phyloP scores from a whole-genome alignment of 2,113 vertebrate species.

The Solea senegalensis region DNA sequence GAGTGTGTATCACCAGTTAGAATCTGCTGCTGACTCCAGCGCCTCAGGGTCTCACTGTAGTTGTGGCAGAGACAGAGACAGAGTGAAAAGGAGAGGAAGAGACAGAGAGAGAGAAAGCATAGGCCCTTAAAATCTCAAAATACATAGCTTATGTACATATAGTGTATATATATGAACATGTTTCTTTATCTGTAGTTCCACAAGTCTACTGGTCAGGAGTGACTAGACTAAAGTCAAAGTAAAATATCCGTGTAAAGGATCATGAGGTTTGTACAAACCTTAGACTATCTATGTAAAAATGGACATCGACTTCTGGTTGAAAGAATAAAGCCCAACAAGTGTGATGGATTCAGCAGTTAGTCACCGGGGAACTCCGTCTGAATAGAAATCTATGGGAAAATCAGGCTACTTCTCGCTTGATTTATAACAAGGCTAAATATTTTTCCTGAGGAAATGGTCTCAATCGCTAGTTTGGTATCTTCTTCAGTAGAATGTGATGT shows the following conservation, averaged over 20 bases:
- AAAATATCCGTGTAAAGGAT: neutral
- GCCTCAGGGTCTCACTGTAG: conserved; percentile 57
- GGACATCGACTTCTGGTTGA: too few relatives aligned
- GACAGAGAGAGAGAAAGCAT: conserved; percentile 24
- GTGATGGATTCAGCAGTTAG: too few relatives aligned
- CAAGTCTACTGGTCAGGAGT: conserved; percentile 39
- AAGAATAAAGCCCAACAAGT: too few relatives aligned
- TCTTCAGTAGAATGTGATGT: too few relatives aligned
- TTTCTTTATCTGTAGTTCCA: conserved; percentile 16
- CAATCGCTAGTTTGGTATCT: too few relatives aligned
- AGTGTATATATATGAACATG: neutral
- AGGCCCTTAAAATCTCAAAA: conserved; percentile 22
- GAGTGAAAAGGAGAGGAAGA: neutral
- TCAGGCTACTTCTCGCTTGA: too few relatives aligned
- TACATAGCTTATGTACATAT: conserved; percentile 11
- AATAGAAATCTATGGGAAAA: too few relatives aligned
- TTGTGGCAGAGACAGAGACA: conserved; percentile 34
- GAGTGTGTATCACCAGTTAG: conserved; percentile 56
- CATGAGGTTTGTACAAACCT: conserved; percentile 9
- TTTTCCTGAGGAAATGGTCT: too few relatives aligned
- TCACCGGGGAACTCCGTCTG: too few relatives aligned
- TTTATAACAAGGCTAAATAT: too few relatives aligned
- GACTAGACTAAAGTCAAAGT: conserved; percentile 15
- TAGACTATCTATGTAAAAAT: too few relatives aligned
- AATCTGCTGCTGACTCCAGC: conserved; percentile 64